phyloP scores from a whole-genome alignment of 2,888 invertebrate genomes.

The Loripinus fragilis region DNA sequence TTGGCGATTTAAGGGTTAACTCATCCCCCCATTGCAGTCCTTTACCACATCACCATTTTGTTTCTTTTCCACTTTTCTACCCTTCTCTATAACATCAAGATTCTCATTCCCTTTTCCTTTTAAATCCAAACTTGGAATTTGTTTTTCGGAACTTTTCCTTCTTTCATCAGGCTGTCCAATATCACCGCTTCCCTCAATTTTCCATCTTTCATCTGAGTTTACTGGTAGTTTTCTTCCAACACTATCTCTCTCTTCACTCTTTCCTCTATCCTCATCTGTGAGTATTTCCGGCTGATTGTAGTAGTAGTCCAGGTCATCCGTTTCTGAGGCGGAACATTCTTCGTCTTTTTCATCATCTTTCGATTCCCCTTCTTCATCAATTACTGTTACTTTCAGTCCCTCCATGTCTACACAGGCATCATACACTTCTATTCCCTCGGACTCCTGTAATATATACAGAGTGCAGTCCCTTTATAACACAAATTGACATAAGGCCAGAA shows the following conservation, averaged over 20 bases:
- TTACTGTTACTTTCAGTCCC: slow-evolving; percentile 69
- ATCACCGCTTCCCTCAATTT: neutral
- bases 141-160: neutral
- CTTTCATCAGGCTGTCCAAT: neutral
- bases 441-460: slow-evolving; percentile 57
- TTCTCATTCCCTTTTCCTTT: neutral
- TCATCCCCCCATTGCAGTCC: too few species aligned
- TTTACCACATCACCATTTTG: too few species aligned
- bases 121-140: neutral
- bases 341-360: neutral
- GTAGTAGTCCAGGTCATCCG: slow-evolving; percentile 45
- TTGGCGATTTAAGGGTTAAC: too few species aligned
- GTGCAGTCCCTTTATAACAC: too few species aligned
- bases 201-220: neutral
- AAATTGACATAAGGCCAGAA: too few species aligned
- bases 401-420: slow-evolving; percentile 70
- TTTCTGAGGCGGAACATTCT: slow-evolving; percentile 26
- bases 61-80: neutral
- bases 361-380: neutral
- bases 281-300: slow-evolving; percentile 55
- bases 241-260: slow-evolving; percentile 5
- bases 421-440: slow-evolving; percentile 70
- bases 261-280: slow-evolving; percentile 29
- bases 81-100: neutral
- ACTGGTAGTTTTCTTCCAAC: neutral